These are phyloP conservation scores for Entelurus aequoreus DNA, from an alignment of 2,113 vertebrate genomes.

Conservation along the genomic window DNA sequence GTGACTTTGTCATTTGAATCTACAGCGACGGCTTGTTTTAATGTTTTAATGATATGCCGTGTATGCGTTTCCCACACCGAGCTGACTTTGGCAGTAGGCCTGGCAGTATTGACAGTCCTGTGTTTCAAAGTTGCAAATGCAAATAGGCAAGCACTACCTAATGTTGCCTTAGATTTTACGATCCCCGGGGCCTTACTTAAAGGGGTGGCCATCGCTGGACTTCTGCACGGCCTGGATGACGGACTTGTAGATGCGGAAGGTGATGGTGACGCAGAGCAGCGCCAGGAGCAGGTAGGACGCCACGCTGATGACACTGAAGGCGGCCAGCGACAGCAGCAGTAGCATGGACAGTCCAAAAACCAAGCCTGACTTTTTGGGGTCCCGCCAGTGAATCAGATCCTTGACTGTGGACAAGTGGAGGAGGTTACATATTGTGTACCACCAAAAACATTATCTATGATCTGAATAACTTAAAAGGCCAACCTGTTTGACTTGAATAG, in stretches of 20 bases:
- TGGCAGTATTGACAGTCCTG: too few species aligned
- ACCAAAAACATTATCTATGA: neutral
- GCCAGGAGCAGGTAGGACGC: conserved; percentile 86
- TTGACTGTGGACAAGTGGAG: conserved; percentile 60
- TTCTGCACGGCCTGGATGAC: conserved; percentile 91
- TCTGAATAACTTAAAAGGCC: neutral
- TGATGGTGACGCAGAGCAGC: conserved; percentile 89
- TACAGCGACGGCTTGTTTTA: too few species aligned
- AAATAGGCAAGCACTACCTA: too few species aligned
- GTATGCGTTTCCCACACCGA: too few species aligned
- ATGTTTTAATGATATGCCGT: too few species aligned
- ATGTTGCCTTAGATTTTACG: too few species aligned
- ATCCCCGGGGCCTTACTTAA: conserved; percentile 75
- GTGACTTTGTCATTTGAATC: too few species aligned
- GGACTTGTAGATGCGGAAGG: conserved; percentile 87
- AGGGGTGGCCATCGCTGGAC: conserved; percentile 86
- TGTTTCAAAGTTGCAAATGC: too few species aligned
- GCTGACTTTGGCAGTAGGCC: too few species aligned
- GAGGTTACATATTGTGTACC: neutral
- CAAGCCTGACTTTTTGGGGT: conserved; percentile 82
- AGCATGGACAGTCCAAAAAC: conserved; percentile 83
- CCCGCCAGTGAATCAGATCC: conserved; percentile 86
- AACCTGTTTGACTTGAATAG: neutral
- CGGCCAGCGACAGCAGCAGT: conserved; percentile 86
- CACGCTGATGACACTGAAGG: conserved; percentile 90